Evolutionary conservation across 1,140 invertebrate genomes (phyloP).

Genomic region (Pseudomyrmex flavicornis): DNA sequence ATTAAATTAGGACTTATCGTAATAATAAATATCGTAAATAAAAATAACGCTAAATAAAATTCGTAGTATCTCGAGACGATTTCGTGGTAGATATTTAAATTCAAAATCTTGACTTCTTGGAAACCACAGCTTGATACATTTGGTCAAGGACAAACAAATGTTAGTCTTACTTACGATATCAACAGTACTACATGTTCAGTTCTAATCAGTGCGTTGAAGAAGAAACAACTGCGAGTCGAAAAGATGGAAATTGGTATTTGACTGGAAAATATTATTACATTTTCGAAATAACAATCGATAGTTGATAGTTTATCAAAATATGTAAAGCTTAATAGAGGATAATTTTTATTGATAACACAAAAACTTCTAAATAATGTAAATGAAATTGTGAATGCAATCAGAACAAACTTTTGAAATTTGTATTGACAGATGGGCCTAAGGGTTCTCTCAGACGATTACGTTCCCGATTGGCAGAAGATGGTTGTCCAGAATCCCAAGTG

Average conservation of each 20-base stretch:
- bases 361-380: not conserved
- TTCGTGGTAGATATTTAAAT: no score
- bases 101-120: no score
- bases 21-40: no score
- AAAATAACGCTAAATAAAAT: no score
- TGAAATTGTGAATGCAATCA: not conserved
- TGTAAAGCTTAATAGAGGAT: not conserved
- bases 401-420: not conserved
- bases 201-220: no score
- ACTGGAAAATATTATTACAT: not conserved
- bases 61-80: no score
- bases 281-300: not conserved
- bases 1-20: no score
- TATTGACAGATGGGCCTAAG: conserved; percentile 87
- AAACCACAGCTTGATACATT: no score
- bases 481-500: conserved; percentile 92
- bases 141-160: no score
- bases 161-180: not conserved
- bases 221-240: not conserved
- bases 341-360: not conserved
- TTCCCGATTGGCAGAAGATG: conserved; percentile 91
- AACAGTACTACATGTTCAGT: not conserved
- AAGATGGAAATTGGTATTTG: not conserved
- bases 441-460: conserved; percentile 88
- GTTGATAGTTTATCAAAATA: not conserved